Conservation (phyloP, 2,113 vertebrate species). For the Pogona vitticeps region DNA sequence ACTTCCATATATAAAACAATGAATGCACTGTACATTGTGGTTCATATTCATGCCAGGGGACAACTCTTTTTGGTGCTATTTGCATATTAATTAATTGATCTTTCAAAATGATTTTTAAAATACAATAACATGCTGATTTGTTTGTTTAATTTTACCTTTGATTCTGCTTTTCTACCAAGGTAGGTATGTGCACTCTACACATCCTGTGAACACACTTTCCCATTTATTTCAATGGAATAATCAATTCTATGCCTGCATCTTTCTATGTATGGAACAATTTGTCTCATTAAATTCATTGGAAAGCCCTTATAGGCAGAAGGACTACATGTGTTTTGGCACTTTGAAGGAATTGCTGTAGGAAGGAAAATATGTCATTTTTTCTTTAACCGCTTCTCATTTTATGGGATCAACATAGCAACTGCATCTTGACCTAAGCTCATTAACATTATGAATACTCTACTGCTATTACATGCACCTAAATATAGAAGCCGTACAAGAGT, state of each 20-base stretch:
- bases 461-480: conserved; percentile 27
- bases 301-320: background rate
- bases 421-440: conserved; percentile 22
- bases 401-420: background rate
- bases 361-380: background rate
- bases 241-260: background rate
- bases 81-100: too few relatives aligned
- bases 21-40: background rate
- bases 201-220: background rate
- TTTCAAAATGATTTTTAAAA: background rate
- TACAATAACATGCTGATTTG: background rate
- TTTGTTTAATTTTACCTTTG: background rate
- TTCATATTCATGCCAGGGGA: background rate
- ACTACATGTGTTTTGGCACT: background rate
- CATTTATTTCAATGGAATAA: background rate
- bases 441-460: conserved; percentile 30
- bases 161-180: background rate
- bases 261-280: background rate
- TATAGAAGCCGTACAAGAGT: conserved; percentile 1
- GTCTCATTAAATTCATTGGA: background rate
- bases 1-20: background rate
- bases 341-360: background rate
- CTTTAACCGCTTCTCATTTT: background rate
- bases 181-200: background rate
- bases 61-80: background rate